Base-by-base conservation (phyloP, 2,797 vertebrate genomes). In the Octomys mimax region DNA sequence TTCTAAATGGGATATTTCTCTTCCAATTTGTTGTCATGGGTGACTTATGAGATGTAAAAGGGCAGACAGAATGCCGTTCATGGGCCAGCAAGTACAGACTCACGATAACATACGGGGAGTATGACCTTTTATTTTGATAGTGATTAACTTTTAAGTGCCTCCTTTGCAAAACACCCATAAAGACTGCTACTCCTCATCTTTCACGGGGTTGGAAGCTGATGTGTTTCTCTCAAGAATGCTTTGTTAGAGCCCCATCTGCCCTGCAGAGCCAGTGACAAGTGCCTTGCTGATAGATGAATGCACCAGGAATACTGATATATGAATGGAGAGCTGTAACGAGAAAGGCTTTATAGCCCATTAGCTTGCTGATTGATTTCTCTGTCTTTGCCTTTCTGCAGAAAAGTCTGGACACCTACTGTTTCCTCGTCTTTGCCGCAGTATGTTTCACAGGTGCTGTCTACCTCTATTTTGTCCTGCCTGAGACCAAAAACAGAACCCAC, bases 401-500 rank as follows among this genome's bases (percentile, higher is more conserved):
- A 94, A 97, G 97, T 10, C 98, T 99, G 96, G 98, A 98, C 97
- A 98, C 99, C 6, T 99, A 98, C 95, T 99, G 99, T 82, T 99
- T 99, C 98, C 97, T 99, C 36, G 99, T 99, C 90, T 99, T 99
- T 77, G 99, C 99, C 91, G 98, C 97, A 0, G 92, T 99, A 93
- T 99, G 99, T 92, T 64, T 96, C 6, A 0, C 98, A 0, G 99
- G 99, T 66, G 98, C 99, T 0, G 26, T 98, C 73, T 99, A 99
- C 97, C 98, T 99, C 82, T 99, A 98, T 62, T 89, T 99, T 13
- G 97, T 99, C 95, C 99, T 99, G 68, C 99, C 99, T 1, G 99
- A 99, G 98, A 99, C 99, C 75, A 99, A 99, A 98, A 99, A 99
- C 96, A 99, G 99, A 98, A 99, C 99, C 0, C 99, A 99, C 22